Evolutionary conservation across 2,888 invertebrate species (phyloP).

Genomic region (Sphaerophoria rueppellii): DNA sequence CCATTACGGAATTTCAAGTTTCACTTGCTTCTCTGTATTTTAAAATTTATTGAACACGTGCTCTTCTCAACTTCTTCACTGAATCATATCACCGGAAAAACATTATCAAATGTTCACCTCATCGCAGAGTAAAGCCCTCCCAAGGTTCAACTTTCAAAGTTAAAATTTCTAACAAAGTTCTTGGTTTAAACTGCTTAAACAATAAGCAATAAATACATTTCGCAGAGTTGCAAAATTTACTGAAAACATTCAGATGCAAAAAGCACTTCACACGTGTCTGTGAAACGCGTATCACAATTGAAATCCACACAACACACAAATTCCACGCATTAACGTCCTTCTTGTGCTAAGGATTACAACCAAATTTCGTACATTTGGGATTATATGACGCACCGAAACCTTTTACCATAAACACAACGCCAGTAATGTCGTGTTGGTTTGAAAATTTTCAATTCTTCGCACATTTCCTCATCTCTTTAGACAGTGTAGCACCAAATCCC

Average conservation of each 20-base stretch:
- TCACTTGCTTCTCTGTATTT: too few species aligned
- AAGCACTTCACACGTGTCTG: not conserved
- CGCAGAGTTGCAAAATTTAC: too few species aligned
- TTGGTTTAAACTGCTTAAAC: not conserved
- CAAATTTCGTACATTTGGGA: not conserved
- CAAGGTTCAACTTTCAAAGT: not conserved
- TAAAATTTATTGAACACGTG: not conserved
- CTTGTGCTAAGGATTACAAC: not conserved
- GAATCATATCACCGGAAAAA: not conserved
- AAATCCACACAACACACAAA: slow-evolving; percentile 2
- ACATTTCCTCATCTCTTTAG: not conserved
- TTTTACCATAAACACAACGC: slow-evolving; percentile 10
- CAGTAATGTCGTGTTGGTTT: slow-evolving; percentile 19
- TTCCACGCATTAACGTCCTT: slow-evolving; percentile 29
- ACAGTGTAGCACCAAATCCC: slow-evolving; percentile 1
- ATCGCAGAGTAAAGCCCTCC: not conserved
- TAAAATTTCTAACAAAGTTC: not conserved
- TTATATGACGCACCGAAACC: not conserved
- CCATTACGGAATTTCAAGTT: too few species aligned
- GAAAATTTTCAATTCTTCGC: slow-evolving; percentile 24
- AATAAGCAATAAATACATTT: too few species aligned
- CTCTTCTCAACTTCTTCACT: not conserved
- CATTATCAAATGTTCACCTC: not conserved
- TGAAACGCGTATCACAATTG: not conserved
- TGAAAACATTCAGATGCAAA: not conserved